Percentiles rank a stretch among this genome's conserved stretches.
Conservation (phyloP, 2,888 invertebrate genomes). For the Apoda limacodes region DNA sequence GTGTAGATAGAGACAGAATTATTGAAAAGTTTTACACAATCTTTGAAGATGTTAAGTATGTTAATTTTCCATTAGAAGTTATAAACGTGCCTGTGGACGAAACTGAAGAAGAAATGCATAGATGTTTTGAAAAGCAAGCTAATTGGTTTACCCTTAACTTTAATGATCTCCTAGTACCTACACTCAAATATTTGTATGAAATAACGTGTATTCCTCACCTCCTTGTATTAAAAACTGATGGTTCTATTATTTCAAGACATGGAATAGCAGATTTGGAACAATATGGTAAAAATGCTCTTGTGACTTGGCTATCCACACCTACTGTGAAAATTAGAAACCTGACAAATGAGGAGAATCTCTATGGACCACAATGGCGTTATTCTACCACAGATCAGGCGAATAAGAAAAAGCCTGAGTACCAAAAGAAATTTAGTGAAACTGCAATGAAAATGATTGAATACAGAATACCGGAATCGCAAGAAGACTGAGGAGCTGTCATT, state of each 20-base stretch:
- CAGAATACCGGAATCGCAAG: neutral
- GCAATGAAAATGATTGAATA: too few species aligned
- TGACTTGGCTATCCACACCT: slow-evolving; percentile 41
- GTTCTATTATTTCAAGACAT: slow-evolving; percentile 35
- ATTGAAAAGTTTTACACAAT: slow-evolving; percentile 42
- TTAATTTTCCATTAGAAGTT: slow-evolving; percentile 49
- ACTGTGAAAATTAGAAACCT: slow-evolving; percentile 28
- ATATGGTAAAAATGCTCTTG: slow-evolving; percentile 46
- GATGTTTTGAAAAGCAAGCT: slow-evolving; percentile 38
- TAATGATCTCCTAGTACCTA: slow-evolving; percentile 34
- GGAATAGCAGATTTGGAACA: slow-evolving; percentile 42
- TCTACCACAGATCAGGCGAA: slow-evolving; percentile 15
- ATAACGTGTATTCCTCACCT: slow-evolving; percentile 43
- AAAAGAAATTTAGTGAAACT: slow-evolving; percentile 24
- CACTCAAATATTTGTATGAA: slow-evolving; percentile 36
- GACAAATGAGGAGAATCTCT: slow-evolving; percentile 32
- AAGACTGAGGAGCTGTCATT: too few species aligned
- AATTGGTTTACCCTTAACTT: slow-evolving; percentile 52
- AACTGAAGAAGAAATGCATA: slow-evolving; percentile 27
- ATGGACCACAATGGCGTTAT: slow-evolving; percentile 39
- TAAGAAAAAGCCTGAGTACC: slow-evolving; percentile 23
- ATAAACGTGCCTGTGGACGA: slow-evolving; percentile 49
- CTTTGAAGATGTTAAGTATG: slow-evolving; percentile 42
- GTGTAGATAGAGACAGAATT: slow-evolving; percentile 37
- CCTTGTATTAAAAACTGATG: slow-evolving; percentile 33